phyloP scores from a whole-genome alignment of 2,797 vertebrate species.

The Intellagama lesueurii region DNA sequence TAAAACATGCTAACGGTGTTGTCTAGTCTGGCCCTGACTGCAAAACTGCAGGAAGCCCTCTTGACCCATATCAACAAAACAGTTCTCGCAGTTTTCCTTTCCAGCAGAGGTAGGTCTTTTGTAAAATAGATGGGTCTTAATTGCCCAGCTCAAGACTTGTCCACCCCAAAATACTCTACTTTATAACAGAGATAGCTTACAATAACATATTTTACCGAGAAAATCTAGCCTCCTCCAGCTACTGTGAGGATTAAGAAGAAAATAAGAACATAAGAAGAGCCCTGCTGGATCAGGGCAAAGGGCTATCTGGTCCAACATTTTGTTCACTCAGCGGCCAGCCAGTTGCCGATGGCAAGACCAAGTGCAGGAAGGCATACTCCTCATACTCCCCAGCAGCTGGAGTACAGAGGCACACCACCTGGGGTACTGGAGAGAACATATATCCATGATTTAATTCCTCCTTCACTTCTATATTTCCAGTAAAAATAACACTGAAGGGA shows the following conservation, averaged over 20 bases:
- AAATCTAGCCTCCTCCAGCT: neutral
- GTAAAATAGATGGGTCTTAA: neutral
- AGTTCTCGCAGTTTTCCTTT: too few species aligned
- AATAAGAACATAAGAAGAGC: neutral
- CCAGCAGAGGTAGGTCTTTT: too few species aligned
- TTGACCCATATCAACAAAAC: too few species aligned
- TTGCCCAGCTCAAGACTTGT: neutral
- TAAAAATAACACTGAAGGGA: neutral
- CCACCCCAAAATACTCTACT: neutral
- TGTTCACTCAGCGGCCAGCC: neutral
- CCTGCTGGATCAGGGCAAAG: neutral
- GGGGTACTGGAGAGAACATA: neutral
- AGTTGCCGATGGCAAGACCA: neutral
- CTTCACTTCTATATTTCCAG: neutral
- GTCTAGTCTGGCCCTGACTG: too few species aligned
- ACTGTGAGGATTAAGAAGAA: too few species aligned
- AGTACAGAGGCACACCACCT: neutral
- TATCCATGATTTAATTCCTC: neutral
- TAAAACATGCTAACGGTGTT: too few species aligned
- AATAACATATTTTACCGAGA: neutral
- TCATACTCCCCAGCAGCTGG: neutral
- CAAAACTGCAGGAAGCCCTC: too few species aligned
- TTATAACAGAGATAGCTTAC: neutral
- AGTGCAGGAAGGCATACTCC: neutral
- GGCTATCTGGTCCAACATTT: neutral